Base-by-base conservation (phyloP, 1,140 invertebrate species). In the Dermatophagoides farinae region DNA sequence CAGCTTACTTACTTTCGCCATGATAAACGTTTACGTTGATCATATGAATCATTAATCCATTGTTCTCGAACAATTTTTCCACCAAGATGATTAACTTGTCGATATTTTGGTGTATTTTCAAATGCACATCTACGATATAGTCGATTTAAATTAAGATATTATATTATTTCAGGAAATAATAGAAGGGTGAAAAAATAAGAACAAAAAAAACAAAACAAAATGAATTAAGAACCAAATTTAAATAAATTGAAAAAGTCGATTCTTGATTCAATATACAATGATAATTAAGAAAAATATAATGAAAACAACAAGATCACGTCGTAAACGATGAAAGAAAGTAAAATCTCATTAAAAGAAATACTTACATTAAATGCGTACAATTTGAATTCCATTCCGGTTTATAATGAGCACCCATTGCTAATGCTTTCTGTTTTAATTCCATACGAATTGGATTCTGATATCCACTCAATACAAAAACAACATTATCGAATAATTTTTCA, bases 331-430 rank as follows among this genome's bases (percentile, higher is more conserved):
- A n/a, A n/a, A n/a, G n/a, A n/a, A n/a, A n/a, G n/a, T n/a, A n/a
- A n/a, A n/a, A n/a, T n/a, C n/a, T n/a, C n/a, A n/a, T n/a, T n/a
- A n/a, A n/a, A n/a, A n/a, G n/a, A n/a, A n/a, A n/a, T n/a, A 73
- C 76, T 77, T 76, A 88, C 84, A 90, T 76, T 55, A 90, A 78
- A 74, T 89, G 86, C 10, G 86, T 88, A 70, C 84, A 88, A 46
- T 68, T 68, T 44, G 70, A 68, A 57, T 77, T 76, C 85, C 85
- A 88, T 72, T 88, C 83, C 37, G 77, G 71, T 70, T 77, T 79
- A 68, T 86, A 89, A 66, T 75, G 77, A 0, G 85, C 88, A 5
- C 88, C 88, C 79, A 91, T 79, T 60, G 78, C 77, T 6, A 82
- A 49, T 14, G 83, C 86, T 65, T 77, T 78, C 51, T 77, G 77